Base-by-base conservation (phyloP, 2,888 invertebrate species). In the Cristatella mucedo region DNA sequence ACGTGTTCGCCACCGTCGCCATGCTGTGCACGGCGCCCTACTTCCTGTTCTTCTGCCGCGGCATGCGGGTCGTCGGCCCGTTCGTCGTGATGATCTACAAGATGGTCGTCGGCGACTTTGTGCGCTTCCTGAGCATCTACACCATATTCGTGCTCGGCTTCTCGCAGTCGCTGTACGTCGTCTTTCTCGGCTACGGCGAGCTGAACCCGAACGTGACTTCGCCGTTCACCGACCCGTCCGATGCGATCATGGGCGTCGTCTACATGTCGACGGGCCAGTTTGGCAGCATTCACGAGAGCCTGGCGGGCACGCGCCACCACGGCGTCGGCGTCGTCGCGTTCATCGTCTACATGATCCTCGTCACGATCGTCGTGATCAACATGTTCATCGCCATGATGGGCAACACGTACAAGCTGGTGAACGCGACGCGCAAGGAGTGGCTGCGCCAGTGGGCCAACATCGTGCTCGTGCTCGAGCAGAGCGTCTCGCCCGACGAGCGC, bases 331-430 rank as follows among this genome's bases (percentile, higher is more conserved):
- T 89, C 70, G 51, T 63, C 16, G 71, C 91, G 11, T 95, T 93
- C 68, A 81, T 93, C 13, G 72, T 91, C 26, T 95, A 87, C 68
- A 95, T 95, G 87, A 83, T 82, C 42, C 82, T 93, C 60, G 95
- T 93, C 16, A 86, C 87, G 0, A 80, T 95, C 44, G 70, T 95
- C 21, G 71, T 95, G 42, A 85, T 95, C 37, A 95, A 95, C 72
- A 87, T 95, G 86, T 72, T 95, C 67, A 93, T 95, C 57, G 93
- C 93, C 47, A 95, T 95, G 93, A 95, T 95, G 93, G 95, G 93
- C 0, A 93, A 93, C 66, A 95, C 95, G 2, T 95, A 95, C 63
- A 87, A 89, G 65, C 85, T 89, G 69, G 91, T 95, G 24, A 58
- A 53, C 1, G 87, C 89, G 68, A 89, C 91, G 0, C 75, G 85